Base-by-base conservation (phyloP, 2,113 vertebrate species). In the Bos taurus region DNA sequence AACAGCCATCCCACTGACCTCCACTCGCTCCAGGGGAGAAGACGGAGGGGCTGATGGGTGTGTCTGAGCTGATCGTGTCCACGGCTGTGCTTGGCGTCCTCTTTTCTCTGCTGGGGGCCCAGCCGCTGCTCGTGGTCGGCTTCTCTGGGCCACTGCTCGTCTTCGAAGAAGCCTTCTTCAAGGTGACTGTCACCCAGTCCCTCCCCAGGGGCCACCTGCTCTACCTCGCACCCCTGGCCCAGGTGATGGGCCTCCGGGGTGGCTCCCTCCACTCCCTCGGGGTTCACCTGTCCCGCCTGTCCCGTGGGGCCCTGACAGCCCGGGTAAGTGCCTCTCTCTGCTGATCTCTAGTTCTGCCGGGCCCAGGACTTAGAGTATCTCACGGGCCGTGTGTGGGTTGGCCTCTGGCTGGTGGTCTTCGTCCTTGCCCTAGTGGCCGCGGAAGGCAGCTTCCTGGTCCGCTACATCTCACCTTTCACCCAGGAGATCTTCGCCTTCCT, bases 401-500 rank as follows among this genome's bases (percentile, higher is more conserved):
- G 99, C 36, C 99, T 99, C 93, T 99, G 99, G 99, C 99, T 99
- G 98, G 99, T 99, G 97, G 98, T 99, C 98, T 99, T 99, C 10
- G 99, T 99, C 82, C 98, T 99, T 91, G 99, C 99, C 96, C 99
- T 99, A 0, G 99, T 99, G 98, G 99, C 99, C 9, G 99, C 99
- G 0, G 99, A 99, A 94, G 99, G 99, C 74, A 99, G 99, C 98
- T 99, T 99, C 98, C 99, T 99, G 14, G 99, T 99, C 78, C 99
- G 99, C 96, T 99, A 99, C 97, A 99, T 99, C 99, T 99, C 99
- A 0, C 99, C 99, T 1, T 99, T 99, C 97, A 99, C 99, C 80
- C 99, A 99, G 99, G 99, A 99, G 99, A 99, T 99, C 96, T 99
- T 99, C 12, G 99, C 99, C 93, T 99, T 99, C 97, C 99, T 99